Evolutionary conservation across 2,113 vertebrate species (phyloP).

Genomic region (Elephantulus edwardii): DNA sequence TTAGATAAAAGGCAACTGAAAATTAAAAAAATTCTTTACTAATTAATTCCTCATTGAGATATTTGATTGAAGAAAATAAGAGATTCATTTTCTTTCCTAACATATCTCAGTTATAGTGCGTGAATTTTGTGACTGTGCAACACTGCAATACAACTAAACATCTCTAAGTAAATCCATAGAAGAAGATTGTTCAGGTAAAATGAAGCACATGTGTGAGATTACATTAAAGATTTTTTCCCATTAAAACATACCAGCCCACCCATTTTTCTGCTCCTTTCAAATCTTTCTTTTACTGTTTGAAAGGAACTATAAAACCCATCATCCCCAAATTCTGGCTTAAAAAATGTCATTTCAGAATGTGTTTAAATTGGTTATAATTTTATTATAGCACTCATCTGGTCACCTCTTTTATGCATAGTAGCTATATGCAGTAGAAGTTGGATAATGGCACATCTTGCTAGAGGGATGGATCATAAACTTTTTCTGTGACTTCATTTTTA

Average conservation of each 20-base stretch:
- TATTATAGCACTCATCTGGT: background rate
- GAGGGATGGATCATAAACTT: background rate
- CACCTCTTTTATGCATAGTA: background rate
- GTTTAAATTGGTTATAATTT: background rate
- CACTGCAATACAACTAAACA: background rate
- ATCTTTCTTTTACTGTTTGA: background rate
- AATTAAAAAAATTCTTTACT: too few species aligned
- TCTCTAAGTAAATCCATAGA: background rate
- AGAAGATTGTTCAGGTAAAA: background rate
- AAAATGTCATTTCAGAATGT: too few species aligned
- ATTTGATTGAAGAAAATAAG: background rate
- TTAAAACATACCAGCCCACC: background rate
- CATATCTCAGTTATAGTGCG: background rate
- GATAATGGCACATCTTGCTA: too few species aligned
- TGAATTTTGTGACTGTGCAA: background rate
- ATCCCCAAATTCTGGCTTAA: background rate
- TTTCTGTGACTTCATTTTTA: background rate
- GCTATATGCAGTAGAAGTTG: too few species aligned
- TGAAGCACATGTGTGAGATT: background rate
- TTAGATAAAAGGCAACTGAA: too few species aligned
- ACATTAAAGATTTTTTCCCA: background rate
- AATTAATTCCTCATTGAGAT: background rate
- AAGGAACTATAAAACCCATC: background rate
- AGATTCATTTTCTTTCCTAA: background rate
- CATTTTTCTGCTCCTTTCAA: background rate